phyloP scores from a whole-genome alignment of 2,113 vertebrate species.

The Rhodinocichla rosea region DNA sequence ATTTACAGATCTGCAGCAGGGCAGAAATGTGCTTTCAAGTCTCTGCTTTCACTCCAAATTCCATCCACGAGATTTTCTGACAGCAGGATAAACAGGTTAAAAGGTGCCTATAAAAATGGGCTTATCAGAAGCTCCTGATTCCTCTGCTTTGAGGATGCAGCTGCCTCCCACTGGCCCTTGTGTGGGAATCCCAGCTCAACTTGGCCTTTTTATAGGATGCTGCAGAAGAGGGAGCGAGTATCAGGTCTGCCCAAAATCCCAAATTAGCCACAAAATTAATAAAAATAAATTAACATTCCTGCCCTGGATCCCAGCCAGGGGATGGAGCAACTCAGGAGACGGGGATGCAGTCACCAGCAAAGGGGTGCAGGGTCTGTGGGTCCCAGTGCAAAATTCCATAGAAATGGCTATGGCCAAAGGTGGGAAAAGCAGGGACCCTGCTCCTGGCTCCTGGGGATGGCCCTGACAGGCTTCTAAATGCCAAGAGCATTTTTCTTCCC shows the following conservation, averaged over 20 bases:
- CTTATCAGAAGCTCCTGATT: not conserved
- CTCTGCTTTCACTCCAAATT: not conserved
- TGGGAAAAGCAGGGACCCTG: fast-evolving
- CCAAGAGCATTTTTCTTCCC: fast-evolving
- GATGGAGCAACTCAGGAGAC: not conserved
- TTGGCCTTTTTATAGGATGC: not conserved
- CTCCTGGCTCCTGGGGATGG: not conserved
- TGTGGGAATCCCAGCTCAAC: not conserved
- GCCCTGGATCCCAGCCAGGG: not conserved
- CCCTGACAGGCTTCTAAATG: not conserved
- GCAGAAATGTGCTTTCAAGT: not conserved
- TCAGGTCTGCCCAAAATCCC: not conserved
- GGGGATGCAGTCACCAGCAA: not conserved
- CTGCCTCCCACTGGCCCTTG: not conserved
- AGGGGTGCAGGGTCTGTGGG: fast-evolving
- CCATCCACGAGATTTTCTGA: not conserved
- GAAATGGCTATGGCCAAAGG: fast-evolving
- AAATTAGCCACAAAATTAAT: not conserved
- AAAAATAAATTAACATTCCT: not conserved
- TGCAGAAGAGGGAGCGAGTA: not conserved
- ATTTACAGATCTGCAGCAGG: not conserved
- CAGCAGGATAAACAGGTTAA: not conserved
- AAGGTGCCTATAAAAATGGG: not conserved
- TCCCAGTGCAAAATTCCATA: not conserved
- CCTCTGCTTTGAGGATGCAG: not conserved